Base-by-base conservation (phyloP, 2,797 vertebrate genomes). In the Triplophysa bombifrons region DNA sequence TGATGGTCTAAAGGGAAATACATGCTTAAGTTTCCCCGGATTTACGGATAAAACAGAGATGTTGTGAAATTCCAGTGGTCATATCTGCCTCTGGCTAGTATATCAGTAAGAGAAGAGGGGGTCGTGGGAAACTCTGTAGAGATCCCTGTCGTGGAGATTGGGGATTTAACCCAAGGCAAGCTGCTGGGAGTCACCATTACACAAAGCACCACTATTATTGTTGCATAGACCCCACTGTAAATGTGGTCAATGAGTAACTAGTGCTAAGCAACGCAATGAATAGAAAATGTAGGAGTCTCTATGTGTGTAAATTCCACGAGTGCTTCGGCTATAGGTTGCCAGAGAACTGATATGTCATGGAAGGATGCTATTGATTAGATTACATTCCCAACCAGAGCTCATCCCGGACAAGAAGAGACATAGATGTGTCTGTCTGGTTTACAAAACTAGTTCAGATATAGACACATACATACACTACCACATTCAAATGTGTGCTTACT, bases 61-160 rank as follows among this genome's bases (percentile, higher is more conserved):
- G 65, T 81, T 70, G 53, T 70, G 53, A 66, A 67, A 71, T 48
- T 20, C 48, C 34, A 64, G 19, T 12, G 72, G 63, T 65, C 79
- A 80, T 76, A 80, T 84, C 69, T 44, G 67, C 67, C 30, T 77
- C 63, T 58, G 51, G 66, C 78, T 82, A 71, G 66, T 84, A 61
- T 78, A 72, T 70, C 74, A 79, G 83, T 55, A 77, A 55, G 67
- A 78, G 46, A 76, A 30, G 56, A 50, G 80, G 81, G 81, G 66
- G 67, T 71, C 80, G 74, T 86, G 85, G 72, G 85, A 86, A 86
- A 83, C 71, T 19, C 19, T n/a, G 12, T 58, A 74, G 17, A 74
- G 63, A 79, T 72, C 65, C 63, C n/a, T 58, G 63, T 34, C 67
- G 61, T 73, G 70, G 76, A 63, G 58, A 79, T 72, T 51, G 27